Percentiles rank a stretch among this genome's conserved stretches.
Conservation (phyloP, 2,797 vertebrate species). For the Yasuhikotakia modesta region DNA sequence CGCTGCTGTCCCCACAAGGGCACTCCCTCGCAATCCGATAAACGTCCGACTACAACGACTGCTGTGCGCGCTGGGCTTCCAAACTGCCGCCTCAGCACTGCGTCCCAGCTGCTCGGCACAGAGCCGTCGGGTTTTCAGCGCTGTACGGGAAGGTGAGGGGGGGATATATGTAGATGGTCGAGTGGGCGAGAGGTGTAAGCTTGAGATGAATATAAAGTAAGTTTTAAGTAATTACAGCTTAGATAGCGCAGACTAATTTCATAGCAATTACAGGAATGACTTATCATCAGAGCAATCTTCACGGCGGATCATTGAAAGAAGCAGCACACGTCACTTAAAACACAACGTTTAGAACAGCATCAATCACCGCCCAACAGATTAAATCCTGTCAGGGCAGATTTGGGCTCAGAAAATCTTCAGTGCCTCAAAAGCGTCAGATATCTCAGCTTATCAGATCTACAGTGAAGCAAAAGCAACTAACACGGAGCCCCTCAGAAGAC, state of each 20-base stretch:
- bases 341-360: slow-evolving; percentile 37
- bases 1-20: slow-evolving; percentile 60
- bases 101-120: slow-evolving; percentile 33
- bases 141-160: slow-evolving; percentile 25
- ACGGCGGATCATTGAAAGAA: slow-evolving; percentile 51
- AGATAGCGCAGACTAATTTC: slow-evolving; percentile 60
- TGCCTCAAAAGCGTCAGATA: slow-evolving; percentile 46
- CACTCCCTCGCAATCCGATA: slow-evolving; percentile 57
- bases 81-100: slow-evolving; percentile 60
- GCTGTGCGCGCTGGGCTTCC: slow-evolving; percentile 28
- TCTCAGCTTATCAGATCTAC: slow-evolving; percentile 30
- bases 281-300: slow-evolving; percentile 59
- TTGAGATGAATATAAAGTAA: slow-evolving; percentile 50
- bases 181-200: slow-evolving; percentile 43
- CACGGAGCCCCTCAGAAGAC: too few species aligned
- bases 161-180: slow-evolving; percentile 30
- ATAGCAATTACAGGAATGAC: slow-evolving; percentile 60
- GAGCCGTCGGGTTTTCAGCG: slow-evolving; percentile 10
- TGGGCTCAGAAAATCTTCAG: slow-evolving; percentile 31
- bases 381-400: slow-evolving; percentile 25
- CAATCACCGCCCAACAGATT: slow-evolving; percentile 52
- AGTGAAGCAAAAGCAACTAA: background rate
- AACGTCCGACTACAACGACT: slow-evolving; percentile 44
- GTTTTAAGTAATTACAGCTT: slow-evolving; percentile 55
- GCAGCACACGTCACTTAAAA: slow-evolving; percentile 30